Conservation (phyloP, 2,888 invertebrate species). For the Nemurella pictetii region DNA sequence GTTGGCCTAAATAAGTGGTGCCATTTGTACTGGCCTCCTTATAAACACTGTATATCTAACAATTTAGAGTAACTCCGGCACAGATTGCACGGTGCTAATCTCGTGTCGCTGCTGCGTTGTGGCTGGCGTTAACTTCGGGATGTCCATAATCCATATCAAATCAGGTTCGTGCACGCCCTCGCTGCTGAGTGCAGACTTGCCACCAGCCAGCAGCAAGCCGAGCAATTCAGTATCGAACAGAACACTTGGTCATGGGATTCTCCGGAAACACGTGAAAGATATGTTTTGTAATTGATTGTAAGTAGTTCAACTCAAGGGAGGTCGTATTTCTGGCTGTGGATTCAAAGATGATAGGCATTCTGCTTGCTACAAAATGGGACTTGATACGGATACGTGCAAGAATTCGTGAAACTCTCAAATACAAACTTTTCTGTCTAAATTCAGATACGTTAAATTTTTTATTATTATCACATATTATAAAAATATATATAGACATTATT, state of each 20-base stretch:
- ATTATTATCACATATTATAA: not conserved
- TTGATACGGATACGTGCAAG: not conserved
- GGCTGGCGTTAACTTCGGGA: not conserved
- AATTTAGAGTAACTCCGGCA: not conserved
- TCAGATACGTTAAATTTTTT: not conserved
- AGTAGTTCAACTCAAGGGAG: not conserved
- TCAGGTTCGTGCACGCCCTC: not conserved
- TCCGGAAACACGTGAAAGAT: not conserved
- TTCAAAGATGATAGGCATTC: not conserved
- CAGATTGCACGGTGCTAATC: not conserved
- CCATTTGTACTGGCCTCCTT: not conserved
- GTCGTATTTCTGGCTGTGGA: slow-evolving; percentile 8
- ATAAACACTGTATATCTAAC: not conserved
- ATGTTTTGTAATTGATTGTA: not conserved
- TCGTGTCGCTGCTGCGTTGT: not conserved
- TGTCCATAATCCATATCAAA: not conserved
- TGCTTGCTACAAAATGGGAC: not conserved
- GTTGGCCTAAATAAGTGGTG: not conserved
- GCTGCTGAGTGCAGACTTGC: no score
- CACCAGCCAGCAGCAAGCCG: no score
- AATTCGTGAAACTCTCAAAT: not conserved
- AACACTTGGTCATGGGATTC: no score
- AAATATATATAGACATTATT: not conserved
- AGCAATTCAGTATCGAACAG: no score
- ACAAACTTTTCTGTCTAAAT: not conserved